phyloP scores from a whole-genome alignment of 2,797 vertebrate genomes.

The Acanthis flammea region DNA sequence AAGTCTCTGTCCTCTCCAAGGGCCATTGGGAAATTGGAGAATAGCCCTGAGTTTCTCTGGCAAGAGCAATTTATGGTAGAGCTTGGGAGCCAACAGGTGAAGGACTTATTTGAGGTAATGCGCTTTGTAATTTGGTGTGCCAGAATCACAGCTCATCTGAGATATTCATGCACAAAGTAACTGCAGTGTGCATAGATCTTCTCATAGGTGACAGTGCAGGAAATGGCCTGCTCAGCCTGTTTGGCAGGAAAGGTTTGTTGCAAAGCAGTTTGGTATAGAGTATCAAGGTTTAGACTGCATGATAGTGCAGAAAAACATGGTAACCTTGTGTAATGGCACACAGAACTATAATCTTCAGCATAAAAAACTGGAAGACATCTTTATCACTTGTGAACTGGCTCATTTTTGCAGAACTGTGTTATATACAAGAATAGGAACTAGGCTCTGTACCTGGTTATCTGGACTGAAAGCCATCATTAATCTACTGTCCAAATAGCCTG shows the following conservation, averaged over 20 bases:
- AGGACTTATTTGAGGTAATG: rapidly evolving
- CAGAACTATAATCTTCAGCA: background rate
- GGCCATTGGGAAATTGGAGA: background rate
- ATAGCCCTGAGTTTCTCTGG: background rate
- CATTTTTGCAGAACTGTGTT: background rate
- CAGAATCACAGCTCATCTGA: background rate
- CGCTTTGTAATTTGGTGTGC: background rate
- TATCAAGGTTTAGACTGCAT: background rate
- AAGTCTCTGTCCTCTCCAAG: background rate
- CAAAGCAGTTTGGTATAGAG: background rate
- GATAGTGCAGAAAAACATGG: background rate
- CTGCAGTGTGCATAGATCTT: background rate
- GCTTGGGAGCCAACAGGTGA: background rate
- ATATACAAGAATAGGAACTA: background rate
- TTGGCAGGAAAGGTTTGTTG: background rate
- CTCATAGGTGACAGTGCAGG: background rate
- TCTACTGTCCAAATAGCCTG: background rate
- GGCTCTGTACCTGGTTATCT: background rate
- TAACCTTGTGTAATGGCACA: background rate
- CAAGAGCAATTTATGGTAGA: background rate
- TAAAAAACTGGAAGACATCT: background rate
- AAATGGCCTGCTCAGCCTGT: background rate
- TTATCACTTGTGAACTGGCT: background rate
- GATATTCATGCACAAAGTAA: background rate
- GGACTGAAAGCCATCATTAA: background rate